Base-by-base conservation (phyloP, 2,113 vertebrate species). In the Brachyhypopomus gauderio region DNA sequence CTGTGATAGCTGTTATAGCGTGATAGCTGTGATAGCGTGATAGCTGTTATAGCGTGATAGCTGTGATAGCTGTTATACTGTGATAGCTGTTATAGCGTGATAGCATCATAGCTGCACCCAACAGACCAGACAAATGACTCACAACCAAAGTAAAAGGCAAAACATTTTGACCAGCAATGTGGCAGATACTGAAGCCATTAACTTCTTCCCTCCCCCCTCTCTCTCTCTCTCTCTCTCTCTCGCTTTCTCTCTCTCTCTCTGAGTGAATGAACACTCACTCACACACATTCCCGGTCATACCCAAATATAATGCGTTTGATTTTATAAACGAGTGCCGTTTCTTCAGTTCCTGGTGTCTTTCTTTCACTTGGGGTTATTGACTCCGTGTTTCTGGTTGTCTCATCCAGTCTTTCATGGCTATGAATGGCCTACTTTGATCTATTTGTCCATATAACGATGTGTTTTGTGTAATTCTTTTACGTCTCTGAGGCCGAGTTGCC, bases 121-220 rank as follows among this genome's bases (percentile, higher is more conserved):
- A 7, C 19, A 73, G 69, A 58, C 38, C 58, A 72, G 70, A 80
- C 58, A 74, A 80, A 80, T n/a, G 34, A 80, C 78, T 73, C 78
- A 38, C n/a, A 74, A 55, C 70, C 52, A 69, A 36, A 72, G 78
- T 80, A 55, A 80, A 80, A 80, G 45, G 71, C 59, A n/a, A n/a
- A n/a, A n/a, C n/a, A n/a, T n/a, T n/a, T n/a, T n/a, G n/a, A n/a
- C n/a, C n/a, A n/a, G n/a, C n/a, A 38, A n/a, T 63, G 41, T 59
- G 55, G 41, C 60, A 20, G 59, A 80, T 72, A 64, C 41, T 41
- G 52, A 27, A 48, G 45, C 78, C 64, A 58, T 80, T 70, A n/a
- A 22, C 22, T 80, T 63, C 19, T 58, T 72, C 72, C 38, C 52
- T 34, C 17, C 48, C 17, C 59, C 22, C n/a, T 30, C 62, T 64